Base-by-base conservation (phyloP, 1,140 invertebrate genomes). In the Phthorimaea operculella region DNA sequence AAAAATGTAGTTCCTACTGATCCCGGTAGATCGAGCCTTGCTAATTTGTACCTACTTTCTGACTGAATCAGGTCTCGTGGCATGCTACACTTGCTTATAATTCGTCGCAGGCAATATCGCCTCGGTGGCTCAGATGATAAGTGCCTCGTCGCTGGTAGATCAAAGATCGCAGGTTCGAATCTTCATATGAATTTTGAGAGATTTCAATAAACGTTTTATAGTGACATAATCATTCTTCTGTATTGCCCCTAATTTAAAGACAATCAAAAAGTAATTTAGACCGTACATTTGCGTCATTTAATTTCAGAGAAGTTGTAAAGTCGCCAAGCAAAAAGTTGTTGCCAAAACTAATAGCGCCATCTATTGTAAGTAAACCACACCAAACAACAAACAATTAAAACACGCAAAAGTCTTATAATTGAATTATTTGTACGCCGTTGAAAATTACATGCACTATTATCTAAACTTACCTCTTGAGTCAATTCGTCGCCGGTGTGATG, bases 401-500 rank as follows among this genome's bases (percentile, higher is more conserved):
- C n/a, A n/a, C 21, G 21, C 21, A 28, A 2, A 28, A 28, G 21
- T 28, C 6, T 28, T 28, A 2, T 28, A 28, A 28, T 28, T 28
- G 2, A 28, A 6, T 28, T 28, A 2, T 4, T 28, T 28, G 21
- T 3, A 48, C 12, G 45, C 45, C 2, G 45, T 16, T 48, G 6
- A 11, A 15, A 2, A 48, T 48, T 14, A 5, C 9, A 48, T 16
- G 15, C 17, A 16, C 6, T 28, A 48, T 4, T 10, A 3, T 45
- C 17, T 12, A 55, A 49, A 28, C 82, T 78, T 58, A 87, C 85
- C 83, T 86, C 85, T 66, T 85, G 84, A 0, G 85, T 87, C 42
- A 87, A 66, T 57, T 87, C 80, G 39, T 85, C 83, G 0, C 85
- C 83, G 18, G 73, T 80, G 54, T 80, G 82, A 52, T 83, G 73